Base-by-base conservation (phyloP, 2,888 invertebrate genomes). In the Pachliopta kotzebuea region DNA sequence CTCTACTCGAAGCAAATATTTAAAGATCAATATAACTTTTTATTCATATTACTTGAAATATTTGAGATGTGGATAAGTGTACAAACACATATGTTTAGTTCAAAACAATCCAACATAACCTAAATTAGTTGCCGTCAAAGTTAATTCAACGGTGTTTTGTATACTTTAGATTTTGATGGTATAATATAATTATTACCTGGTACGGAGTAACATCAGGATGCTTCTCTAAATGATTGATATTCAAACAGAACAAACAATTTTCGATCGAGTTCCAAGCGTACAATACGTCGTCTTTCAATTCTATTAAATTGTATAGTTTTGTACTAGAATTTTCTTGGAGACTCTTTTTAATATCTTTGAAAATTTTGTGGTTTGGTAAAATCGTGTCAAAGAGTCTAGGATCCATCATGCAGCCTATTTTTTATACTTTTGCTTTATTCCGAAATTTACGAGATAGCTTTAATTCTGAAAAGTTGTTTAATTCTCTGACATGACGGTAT, bases 251-350 rank as follows among this genome's bases (percentile, higher is more conserved):
- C 67, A 95, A 89, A 80, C 94, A 94, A 76, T 92, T 93, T 78
- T 94, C 94, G 64, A 90, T 83, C 1, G 92, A 89, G 76, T 94
- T 93, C 95, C 95, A 95, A 72, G 93, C 90, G 76, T 94, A 95
- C 63, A 95, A 83, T 71, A 95, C 92, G 80, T 95, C 94, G 71
- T 95, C 94, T 67, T 93, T 93, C 62, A 94, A 91, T 72, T 93
- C 93, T 31, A 95, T 78, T 70, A 95, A 92, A 83, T 94, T 94
- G 67, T 92, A 88, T 70, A 95, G 92, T 73, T 94, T 94, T 66
- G 88, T 90, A 68, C 84, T 85, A 31, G 86, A 71, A 77, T 80
- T 88, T 73, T 93, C 92, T 56, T 90, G 85, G 37, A 95, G 79
- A 72, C 90, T 86, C 53, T 90, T 89, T 71, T 93, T 92, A 60